Conservation (phyloP, 2,797 vertebrate species). For the Chloroceryle inda region DNA sequence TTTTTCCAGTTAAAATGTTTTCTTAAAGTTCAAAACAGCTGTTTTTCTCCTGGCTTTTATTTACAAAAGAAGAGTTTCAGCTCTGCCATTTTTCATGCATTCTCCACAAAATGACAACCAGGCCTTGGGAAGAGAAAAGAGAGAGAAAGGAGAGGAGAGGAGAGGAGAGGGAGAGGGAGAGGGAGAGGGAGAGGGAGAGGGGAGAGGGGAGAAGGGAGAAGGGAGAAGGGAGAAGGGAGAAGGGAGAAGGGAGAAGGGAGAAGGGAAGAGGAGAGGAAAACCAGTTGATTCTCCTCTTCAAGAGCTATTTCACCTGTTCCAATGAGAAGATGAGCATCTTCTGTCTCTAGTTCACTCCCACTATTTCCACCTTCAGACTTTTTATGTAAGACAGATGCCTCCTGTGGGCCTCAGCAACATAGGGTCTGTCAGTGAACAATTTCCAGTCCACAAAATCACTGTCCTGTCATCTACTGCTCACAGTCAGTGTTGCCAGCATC, state of each 20-base stretch:
- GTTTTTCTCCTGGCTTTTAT: slow-evolving; percentile 28
- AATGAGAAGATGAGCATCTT: neutral
- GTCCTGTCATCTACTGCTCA: neutral
- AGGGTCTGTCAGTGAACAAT: too few relatives aligned
- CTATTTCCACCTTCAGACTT: neutral
- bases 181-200: neutral
- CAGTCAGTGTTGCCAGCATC: neutral
- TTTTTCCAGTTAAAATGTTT: slow-evolving; percentile 47
- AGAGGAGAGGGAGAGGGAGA: neutral
- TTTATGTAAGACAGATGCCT: neutral
- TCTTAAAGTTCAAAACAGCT: slow-evolving; percentile 52
- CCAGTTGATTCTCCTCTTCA: neutral
- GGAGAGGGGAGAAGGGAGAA: neutral
- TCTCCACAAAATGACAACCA: neutral
- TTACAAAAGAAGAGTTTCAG: slow-evolving; percentile 24
- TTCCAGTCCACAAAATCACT: too few relatives aligned
- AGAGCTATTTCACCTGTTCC: neutral
- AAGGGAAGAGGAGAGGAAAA: neutral
- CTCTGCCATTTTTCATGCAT: slow-evolving; percentile 5
- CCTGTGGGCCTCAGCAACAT: too few relatives aligned
- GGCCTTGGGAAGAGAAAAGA: neutral
- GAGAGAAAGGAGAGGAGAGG: neutral
- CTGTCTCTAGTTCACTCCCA: neutral
- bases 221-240: neutral
- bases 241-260: too few relatives aligned